Percentiles rank a stretch among this genome's conserved stretches.
Evolutionary conservation across 2,888 invertebrate species (phyloP).

Genomic region (Dorcus parallelipipedus): DNA sequence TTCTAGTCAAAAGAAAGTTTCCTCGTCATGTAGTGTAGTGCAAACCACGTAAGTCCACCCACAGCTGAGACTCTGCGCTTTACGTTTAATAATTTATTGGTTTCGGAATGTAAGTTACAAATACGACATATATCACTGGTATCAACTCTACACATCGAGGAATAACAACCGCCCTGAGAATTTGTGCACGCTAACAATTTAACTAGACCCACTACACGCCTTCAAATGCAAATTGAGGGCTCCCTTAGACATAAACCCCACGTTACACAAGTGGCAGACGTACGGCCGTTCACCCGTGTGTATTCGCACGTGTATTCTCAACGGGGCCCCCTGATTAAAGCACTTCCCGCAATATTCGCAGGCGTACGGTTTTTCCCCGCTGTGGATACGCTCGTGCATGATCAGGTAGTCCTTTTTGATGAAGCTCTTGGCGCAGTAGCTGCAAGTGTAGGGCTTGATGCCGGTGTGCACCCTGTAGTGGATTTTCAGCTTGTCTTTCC

Average conservation of each 20-base stretch:
- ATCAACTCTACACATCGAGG: no score
- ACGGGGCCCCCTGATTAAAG: slow-evolving; percentile 28
- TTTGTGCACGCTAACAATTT: no score
- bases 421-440: slow-evolving; percentile 33
- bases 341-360: slow-evolving; percentile 31
- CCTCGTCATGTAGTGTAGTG: no score
- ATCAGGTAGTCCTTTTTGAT: slow-evolving; percentile 31
- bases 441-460: slow-evolving; percentile 31
- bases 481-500: slow-evolving; percentile 35
- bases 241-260: slow-evolving; percentile 29
- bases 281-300: slow-evolving; percentile 31
- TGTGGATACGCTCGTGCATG: slow-evolving; percentile 33
- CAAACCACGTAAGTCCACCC: no score
- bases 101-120: no score
- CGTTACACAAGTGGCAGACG: slow-evolving; percentile 27
- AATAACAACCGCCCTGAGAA: no score
- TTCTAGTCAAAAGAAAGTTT: no score
- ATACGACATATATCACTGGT: no score
- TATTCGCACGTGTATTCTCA: slow-evolving; percentile 26
- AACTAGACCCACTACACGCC: not conserved
- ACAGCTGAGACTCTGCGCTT: no score
- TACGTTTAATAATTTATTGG: no score
- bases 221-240: slow-evolving; percentile 18
- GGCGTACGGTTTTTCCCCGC: slow-evolving; percentile 32
- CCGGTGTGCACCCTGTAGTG: slow-evolving; percentile 33